Percentiles rank a stretch among this genome's conserved stretches.
Evolutionary conservation across 2,888 invertebrate genomes (phyloP).

Genomic region (Sepioteuthis lessoniana): DNA sequence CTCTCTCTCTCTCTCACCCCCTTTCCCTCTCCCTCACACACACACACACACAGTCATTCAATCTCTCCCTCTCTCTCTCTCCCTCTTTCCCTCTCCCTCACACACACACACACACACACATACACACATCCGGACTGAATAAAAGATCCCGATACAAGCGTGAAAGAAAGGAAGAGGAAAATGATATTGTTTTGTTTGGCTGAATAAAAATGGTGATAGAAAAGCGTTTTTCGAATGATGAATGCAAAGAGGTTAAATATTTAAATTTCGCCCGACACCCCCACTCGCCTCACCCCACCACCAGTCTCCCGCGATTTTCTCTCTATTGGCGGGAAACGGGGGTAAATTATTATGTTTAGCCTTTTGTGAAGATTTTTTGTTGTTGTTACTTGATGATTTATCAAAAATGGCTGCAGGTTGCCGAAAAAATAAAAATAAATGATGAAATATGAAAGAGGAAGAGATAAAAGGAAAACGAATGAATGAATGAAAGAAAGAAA

Average conservation of each 20-base stretch:
- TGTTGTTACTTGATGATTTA: background rate
- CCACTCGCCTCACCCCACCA: background rate
- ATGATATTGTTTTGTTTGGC: background rate
- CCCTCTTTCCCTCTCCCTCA: no score
- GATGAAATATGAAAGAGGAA: background rate
- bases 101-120: background rate
- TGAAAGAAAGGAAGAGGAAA: background rate
- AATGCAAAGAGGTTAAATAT: conserved; percentile 8
- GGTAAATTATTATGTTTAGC: background rate
- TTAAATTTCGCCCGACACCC: background rate
- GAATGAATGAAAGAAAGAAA: background rate
- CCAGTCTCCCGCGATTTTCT: background rate
- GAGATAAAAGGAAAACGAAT: background rate
- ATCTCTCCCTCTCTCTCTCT: no score
- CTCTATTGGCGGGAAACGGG: background rate
- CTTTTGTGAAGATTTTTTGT: background rate
- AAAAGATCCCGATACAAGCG: background rate
- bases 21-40: no score
- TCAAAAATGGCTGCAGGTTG: background rate
- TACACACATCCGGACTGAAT: background rate
- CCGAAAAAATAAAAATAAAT: background rate
- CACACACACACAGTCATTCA: no score
- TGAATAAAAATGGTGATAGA: background rate
- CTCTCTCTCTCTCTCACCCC: no score
- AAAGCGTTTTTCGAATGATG: background rate